phyloP scores from a whole-genome alignment of 2,888 invertebrate species.

The Drosophila paracracens region DNA sequence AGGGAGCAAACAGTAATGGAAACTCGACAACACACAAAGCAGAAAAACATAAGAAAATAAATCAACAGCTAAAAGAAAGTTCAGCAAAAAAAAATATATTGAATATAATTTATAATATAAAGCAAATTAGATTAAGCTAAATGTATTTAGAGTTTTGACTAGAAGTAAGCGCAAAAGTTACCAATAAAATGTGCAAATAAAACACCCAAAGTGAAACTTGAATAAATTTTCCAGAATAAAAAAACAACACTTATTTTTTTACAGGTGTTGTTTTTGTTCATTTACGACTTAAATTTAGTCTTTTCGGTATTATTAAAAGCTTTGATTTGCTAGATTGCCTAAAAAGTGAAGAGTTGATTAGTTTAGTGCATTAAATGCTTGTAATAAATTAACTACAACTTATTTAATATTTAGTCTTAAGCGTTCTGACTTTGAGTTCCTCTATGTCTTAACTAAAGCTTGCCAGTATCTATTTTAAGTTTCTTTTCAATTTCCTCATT shows the following conservation, averaged over 20 bases:
- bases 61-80: constrained; percentile 13
- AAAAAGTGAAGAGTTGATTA: constrained; percentile 45
- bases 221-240: constrained; percentile 11
- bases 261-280: constrained; percentile 35
- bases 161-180: constrained; percentile 54
- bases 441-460: constrained; percentile 50
- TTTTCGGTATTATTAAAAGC: not conserved
- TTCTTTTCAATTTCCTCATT: constrained; percentile 8
- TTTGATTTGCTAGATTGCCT: constrained; percentile 34
- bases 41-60: constrained; percentile 19
- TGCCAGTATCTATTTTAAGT: constrained; percentile 32
- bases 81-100: constrained; percentile 16
- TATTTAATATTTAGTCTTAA: constrained; percentile 56
- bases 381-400: constrained; percentile 49
- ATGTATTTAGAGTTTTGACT: constrained; percentile 79
- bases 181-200: constrained; percentile 40
- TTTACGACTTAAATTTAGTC: not conserved
- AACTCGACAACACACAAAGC: constrained; percentile 40
- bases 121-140: constrained; percentile 67
- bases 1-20: not conserved
- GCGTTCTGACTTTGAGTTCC: constrained; percentile 58
- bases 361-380: constrained; percentile 76
- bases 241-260: constrained; percentile 37
- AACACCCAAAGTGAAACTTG: constrained; percentile 36
- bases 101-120: constrained; percentile 11